Percentiles rank a stretch among this genome's conserved stretches.
Conservation (phyloP, 2,113 vertebrate species). For the Rhagologus leucostigma region DNA sequence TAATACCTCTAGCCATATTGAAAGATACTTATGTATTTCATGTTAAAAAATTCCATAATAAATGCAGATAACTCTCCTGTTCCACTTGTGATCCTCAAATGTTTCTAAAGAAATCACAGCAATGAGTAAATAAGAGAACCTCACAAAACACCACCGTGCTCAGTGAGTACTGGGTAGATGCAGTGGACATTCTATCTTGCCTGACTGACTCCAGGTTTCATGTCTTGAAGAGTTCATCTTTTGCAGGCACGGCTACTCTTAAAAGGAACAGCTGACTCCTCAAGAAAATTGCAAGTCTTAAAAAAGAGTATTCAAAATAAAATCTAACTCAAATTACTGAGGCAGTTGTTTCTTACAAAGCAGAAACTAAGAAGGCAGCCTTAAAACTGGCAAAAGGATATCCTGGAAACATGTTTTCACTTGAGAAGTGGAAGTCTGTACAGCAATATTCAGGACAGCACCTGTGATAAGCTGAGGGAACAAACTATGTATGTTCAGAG, state of each 20-base stretch:
- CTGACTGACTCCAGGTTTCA: not conserved
- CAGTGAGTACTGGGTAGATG: not conserved
- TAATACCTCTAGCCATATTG: not conserved
- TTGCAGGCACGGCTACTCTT: not conserved
- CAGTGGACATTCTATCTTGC: not conserved
- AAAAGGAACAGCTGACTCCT: not conserved
- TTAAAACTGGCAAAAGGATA: not conserved
- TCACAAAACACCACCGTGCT: not conserved
- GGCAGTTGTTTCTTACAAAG: not conserved
- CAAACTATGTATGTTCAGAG: not conserved
- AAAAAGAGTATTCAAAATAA: not conserved
- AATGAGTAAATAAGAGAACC: not conserved
- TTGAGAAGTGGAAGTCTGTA: not conserved
- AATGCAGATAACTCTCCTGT: not conserved
- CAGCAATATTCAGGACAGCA: not conserved
- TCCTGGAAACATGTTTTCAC: not conserved
- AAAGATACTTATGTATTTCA: not conserved
- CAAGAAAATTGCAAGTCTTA: not conserved
- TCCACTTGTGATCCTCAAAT: not conserved
- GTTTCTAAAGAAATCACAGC: not conserved
- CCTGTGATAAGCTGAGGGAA: not conserved
- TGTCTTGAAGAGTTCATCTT: not conserved
- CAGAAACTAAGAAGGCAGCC: not conserved
- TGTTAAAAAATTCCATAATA: not conserved
- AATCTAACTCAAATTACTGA: slow-evolving; percentile 5